Base-by-base conservation (phyloP, 1,140 invertebrate genomes). In the Ooceraea biroi region DNA sequence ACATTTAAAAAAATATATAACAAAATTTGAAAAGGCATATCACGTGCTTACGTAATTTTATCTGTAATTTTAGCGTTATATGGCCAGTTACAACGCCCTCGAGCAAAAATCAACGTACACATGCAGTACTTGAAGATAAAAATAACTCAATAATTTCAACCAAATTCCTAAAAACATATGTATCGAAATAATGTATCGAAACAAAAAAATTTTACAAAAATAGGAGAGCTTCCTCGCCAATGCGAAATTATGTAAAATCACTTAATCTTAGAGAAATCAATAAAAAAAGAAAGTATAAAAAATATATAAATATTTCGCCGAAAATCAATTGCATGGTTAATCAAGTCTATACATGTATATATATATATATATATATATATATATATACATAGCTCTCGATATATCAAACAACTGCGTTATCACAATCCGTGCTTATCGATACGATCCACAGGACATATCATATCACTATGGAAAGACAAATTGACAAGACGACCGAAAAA, bases 151-250 rank as follows among this genome's bases (percentile, higher is more conserved):
- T 5, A 30, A 76, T 19, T 55, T 36, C 36, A 48, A 50, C 48
- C 44, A 63, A 10, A 50, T 12, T 10, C 69, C 12, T 44, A 69
- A 57, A 78, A 78, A 69, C 44, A 55, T 44, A 44, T 19, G 41
- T 46, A 57, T 30, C 63, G 69, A n/a, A 69, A 55, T 3, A 36
- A 36, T 3, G 36, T 3, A 36, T 3, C 2, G 36, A 7, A 36
- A 36, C 2, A 36, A 36, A 36, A 36, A 65, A 22, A 36, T 63
- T 30, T 12, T 46, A 74, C 57, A 46, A 11, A 27, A 63, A 27
- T 76, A 2, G 48, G 19, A 76, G 22, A 50, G 30, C 30, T 22
- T 2, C 63, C 30, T 50, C 27, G 3, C 60, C 65, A 48, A 65
- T n/a, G 1, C 5, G 30, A 80, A 30, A 80, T 71, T 19, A 72